Evolutionary conservation across 1,140 invertebrate species (phyloP).

Genomic region (Macrosteles quadrilineatus): DNA sequence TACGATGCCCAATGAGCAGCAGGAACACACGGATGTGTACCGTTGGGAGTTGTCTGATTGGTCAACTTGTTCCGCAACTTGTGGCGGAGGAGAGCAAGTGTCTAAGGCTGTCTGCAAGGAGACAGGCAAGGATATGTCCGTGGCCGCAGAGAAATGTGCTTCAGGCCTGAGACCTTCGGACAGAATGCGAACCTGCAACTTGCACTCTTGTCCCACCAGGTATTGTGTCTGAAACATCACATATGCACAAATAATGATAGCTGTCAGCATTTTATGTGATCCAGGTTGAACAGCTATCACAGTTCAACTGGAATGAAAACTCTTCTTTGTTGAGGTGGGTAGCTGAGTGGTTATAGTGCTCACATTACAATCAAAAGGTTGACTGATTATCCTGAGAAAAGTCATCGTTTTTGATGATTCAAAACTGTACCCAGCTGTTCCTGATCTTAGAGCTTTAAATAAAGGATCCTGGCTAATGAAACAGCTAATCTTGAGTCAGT

Average conservation of each 20-base stretch:
- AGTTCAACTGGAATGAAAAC: too few relatives aligned
- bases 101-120: conserved; percentile 66
- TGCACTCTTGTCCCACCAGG: conserved; percentile 70
- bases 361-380: too few relatives aligned
- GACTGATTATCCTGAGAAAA: too few relatives aligned
- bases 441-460: too few relatives aligned
- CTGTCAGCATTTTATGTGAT: neutral
- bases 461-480: too few relatives aligned
- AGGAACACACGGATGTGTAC: conserved; percentile 52
- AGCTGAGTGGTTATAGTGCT: too few relatives aligned
- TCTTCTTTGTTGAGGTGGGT: too few relatives aligned
- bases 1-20: conserved; percentile 64
- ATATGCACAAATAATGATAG: neutral
- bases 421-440: too few relatives aligned
- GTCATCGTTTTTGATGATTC: too few relatives aligned
- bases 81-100: conserved; percentile 70
- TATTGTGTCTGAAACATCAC: too few relatives aligned
- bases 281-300: too few relatives aligned
- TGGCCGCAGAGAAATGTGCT: conserved; percentile 68
- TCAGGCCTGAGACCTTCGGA: conserved; percentile 60
- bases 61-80: conserved; percentile 76
- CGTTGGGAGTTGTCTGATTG: conserved; percentile 75
- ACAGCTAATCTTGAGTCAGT: too few relatives aligned
- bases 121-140: conserved; percentile 57
- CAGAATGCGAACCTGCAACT: conserved; percentile 64